These are phyloP conservation scores for Pelecanus crispus DNA, from an alignment of 2,113 vertebrate species.

Conservation along the genomic window DNA sequence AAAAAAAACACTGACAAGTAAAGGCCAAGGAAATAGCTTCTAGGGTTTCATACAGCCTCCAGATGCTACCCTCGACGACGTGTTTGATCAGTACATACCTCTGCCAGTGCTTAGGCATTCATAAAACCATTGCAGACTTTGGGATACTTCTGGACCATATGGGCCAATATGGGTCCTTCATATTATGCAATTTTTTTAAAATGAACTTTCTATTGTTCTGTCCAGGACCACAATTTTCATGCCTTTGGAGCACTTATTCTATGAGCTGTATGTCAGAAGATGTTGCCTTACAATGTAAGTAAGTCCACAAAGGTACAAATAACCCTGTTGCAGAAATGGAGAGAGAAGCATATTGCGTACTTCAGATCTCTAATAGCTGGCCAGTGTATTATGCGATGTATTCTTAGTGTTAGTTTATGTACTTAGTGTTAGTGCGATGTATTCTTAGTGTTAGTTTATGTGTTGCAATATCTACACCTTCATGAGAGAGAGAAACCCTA, in stretches of 20 bases:
- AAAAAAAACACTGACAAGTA: background rate
- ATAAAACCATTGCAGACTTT: background rate
- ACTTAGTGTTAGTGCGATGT: background rate
- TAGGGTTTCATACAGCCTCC: background rate
- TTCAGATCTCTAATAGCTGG: background rate
- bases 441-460: background rate
- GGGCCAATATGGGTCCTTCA: background rate
- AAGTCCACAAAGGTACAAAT: background rate
- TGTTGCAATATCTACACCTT: background rate
- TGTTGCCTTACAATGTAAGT: background rate
- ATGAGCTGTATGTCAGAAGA: background rate
- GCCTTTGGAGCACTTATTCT: background rate
- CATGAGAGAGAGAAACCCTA: background rate
- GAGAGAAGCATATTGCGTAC: background rate
- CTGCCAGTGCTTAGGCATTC: background rate
- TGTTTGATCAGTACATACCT: background rate
- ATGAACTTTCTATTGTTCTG: background rate
- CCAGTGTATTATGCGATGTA: background rate
- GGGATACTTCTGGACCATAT: background rate
- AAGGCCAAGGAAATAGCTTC: background rate
- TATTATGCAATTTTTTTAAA: background rate
- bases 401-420: background rate
- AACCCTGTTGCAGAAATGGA: background rate
- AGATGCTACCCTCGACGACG: background rate
- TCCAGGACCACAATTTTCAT: background rate